These are phyloP conservation scores for Agrotis puta DNA, from an alignment of 2,888 invertebrate species.

Conservation along the genomic window DNA sequence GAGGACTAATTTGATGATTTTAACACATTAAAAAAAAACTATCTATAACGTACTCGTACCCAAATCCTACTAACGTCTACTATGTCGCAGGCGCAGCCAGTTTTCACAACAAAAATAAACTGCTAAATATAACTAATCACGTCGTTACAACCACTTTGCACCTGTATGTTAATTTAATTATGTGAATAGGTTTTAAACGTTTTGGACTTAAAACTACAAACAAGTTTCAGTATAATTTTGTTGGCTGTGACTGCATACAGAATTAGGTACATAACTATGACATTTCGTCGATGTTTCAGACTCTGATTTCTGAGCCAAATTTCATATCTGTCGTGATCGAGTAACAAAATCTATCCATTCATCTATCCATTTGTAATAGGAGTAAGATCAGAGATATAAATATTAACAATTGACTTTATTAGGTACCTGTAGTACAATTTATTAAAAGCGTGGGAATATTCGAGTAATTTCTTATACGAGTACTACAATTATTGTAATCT, in stretches of 20 bases:
- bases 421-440: background rate
- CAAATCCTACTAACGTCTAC: background rate
- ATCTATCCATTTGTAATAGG: too few relatives aligned
- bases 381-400: background rate
- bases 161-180: conserved; percentile 50
- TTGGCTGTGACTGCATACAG: background rate
- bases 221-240: background rate
- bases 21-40: too few relatives aligned
- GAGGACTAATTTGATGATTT: too few relatives aligned
- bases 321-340: too few relatives aligned
- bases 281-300: too few relatives aligned
- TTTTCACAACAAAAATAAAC: conserved; percentile 2
- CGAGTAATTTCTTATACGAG: background rate
- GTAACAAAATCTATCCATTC: too few relatives aligned
- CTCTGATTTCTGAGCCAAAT: too few relatives aligned
- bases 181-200: conserved; percentile 29
- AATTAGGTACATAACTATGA: background rate
- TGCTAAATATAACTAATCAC: conserved; percentile 26
- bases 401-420: background rate
- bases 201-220: conserved; percentile 24
- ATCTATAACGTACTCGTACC: too few relatives aligned
- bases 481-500: background rate
- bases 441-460: conserved; percentile 15
- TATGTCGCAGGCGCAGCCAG: background rate
- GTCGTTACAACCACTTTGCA: conserved; percentile 23